phyloP scores from a whole-genome alignment of 2,888 invertebrate genomes.

The Hemicrepidius hirtus region DNA sequence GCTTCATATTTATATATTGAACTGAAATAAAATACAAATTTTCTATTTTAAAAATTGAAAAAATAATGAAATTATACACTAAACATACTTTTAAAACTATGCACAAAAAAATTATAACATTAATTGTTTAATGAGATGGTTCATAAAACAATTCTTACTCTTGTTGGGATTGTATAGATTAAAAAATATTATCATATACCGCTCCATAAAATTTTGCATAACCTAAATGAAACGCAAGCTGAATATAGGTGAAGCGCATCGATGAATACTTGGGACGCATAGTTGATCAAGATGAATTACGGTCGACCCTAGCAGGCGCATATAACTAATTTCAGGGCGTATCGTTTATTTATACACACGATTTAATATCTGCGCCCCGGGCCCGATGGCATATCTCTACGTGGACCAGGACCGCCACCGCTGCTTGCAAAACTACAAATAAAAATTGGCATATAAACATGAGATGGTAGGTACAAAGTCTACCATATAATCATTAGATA shows the following conservation, averaged over 20 bases:
- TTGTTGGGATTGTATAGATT: no score
- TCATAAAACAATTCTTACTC: no score
- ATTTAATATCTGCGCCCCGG: slow-evolving; percentile 73
- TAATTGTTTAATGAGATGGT: no score
- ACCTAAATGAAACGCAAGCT: slow-evolving; percentile 4
- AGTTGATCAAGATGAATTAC: background rate
- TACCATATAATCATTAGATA: background rate
- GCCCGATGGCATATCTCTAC: slow-evolving; percentile 71
- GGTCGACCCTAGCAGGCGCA: slow-evolving; percentile 31
- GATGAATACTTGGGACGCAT: slow-evolving; percentile 18
- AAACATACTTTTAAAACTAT: slow-evolving; percentile 13
- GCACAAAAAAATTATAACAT: background rate
- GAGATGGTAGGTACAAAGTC: background rate
- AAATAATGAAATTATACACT: background rate
- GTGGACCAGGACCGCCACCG: slow-evolving; percentile 70
- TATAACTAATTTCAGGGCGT: slow-evolving; percentile 39
- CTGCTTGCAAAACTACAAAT: slow-evolving; percentile 68
- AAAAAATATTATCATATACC: background rate
- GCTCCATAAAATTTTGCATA: background rate
- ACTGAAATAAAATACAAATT: no score
- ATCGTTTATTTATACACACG: slow-evolving; percentile 46
- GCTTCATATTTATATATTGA: background rate
- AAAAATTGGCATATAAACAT: slow-evolving; percentile 54
- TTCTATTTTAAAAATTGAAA: background rate
- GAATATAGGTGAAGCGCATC: slow-evolving; percentile 11